Conservation (phyloP, 2,797 vertebrate species). For the Rhincodon typus region DNA sequence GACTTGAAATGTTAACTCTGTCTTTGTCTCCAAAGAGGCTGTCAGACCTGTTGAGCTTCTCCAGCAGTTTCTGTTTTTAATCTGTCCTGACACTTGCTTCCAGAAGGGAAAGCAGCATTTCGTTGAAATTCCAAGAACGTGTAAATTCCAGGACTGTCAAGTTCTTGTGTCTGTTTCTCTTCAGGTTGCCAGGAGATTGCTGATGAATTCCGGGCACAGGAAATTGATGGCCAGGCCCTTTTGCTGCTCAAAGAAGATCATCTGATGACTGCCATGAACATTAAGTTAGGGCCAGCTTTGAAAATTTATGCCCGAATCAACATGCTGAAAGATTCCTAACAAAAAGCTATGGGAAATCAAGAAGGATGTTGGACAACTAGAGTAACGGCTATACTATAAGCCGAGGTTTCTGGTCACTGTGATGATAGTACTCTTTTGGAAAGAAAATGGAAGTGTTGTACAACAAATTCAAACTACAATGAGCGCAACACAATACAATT, state of each 20-base stretch:
- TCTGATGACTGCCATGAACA: constrained; percentile 97
- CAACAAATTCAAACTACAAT: not conserved
- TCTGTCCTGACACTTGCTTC: not conserved
- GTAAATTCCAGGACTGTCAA: not conserved
- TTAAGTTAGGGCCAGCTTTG: constrained; percentile 92
- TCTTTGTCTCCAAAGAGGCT: no score
- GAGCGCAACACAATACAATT: not conserved
- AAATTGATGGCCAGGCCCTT: constrained; percentile 94
- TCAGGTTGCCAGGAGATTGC: constrained; percentile 89
- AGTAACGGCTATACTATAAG: not conserved
- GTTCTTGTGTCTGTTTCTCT: not conserved
- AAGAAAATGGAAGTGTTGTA: not conserved
- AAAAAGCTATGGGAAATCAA: no score
- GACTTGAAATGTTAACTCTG: no score
- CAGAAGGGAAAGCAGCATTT: not conserved
- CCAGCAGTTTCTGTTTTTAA: no score
- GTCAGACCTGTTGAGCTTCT: no score
- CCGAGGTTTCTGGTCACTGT: constrained; percentile 23
- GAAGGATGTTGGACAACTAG: not conserved
- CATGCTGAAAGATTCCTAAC: constrained; percentile 79
- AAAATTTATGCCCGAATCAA: constrained; percentile 99
- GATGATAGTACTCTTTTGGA: not conserved
- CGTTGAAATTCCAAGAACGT: not conserved
- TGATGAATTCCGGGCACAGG: constrained; percentile 88
- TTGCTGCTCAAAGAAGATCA: constrained; percentile 95